Evolutionary conservation across 2,888 invertebrate species (phyloP).

Genomic region (Pachliopta kotzebuea): DNA sequence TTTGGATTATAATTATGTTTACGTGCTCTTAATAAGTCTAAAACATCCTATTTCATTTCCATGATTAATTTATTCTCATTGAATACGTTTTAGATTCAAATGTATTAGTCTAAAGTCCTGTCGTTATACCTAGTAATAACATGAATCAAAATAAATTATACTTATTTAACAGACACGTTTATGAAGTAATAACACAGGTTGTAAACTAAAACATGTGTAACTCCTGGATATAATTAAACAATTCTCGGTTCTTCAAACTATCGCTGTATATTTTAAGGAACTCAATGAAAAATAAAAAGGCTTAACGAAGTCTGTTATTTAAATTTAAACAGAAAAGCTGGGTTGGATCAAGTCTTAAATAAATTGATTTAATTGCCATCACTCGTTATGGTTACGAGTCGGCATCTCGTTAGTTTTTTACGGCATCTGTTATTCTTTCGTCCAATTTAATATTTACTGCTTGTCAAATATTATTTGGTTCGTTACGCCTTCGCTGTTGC

Average conservation of each 20-base stretch:
- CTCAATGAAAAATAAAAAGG: conserved; percentile 38
- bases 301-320: conserved; percentile 5
- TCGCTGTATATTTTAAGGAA: neutral
- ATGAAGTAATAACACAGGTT: no score
- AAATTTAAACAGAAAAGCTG: neutral
- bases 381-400: conserved; percentile 54
- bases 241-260: neutral
- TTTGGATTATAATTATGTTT: conserved; percentile 61
- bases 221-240: no score
- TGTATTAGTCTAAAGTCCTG: no score
- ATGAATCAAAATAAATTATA: no score
- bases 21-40: neutral
- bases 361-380: conserved; percentile 48
- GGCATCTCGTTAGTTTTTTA: conserved; percentile 53
- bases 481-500: conserved; percentile 51
- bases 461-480: conserved; percentile 64
- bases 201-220: no score
- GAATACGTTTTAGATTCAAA: no score
- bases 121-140: no score
- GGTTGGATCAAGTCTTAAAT: conserved; percentile 10
- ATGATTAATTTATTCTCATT: neutral
- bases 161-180: no score
- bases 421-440: conserved; percentile 50
- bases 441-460: conserved; percentile 70
- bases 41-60: neutral